Evolutionary conservation across 2,113 vertebrate genomes (phyloP).

Genomic region (Hypomesus transpacificus): DNA sequence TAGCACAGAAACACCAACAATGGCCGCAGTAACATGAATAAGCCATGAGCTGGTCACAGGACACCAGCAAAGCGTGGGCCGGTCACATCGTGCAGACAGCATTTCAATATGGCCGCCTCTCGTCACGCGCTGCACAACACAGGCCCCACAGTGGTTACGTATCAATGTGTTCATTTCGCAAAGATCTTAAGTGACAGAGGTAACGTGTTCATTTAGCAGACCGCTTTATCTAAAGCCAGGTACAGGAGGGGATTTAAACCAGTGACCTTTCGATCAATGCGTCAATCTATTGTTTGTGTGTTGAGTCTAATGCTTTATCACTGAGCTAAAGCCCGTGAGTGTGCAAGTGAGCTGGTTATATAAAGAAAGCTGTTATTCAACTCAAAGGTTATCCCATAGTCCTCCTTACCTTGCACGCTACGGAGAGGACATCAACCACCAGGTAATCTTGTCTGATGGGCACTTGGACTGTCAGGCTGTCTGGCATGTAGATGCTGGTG

Average conservation of each 20-base stretch:
- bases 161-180: too few species aligned
- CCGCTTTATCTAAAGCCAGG: too few species aligned
- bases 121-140: background rate
- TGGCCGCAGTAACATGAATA: background rate
- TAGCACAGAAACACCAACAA: constrained; percentile 16
- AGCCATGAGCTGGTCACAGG: background rate
- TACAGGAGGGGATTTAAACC: too few species aligned
- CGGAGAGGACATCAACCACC: constrained; percentile 79
- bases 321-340: too few species aligned
- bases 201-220: too few species aligned
- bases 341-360: background rate
- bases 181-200: too few species aligned
- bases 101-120: background rate
- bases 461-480: constrained; percentile 75
- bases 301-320: too few species aligned
- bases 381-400: background rate
- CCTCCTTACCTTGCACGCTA: constrained; percentile 85
- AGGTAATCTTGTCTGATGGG: constrained; percentile 78
- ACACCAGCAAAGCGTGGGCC: background rate
- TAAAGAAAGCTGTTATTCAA: background rate
- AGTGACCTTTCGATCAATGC: too few species aligned
- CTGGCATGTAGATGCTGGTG: constrained; percentile 77
- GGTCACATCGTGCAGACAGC: background rate
- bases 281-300: too few species aligned
- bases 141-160: background rate